Base-by-base conservation (phyloP, 1,140 invertebrate genomes). In the Dendrolimus punctatus region DNA sequence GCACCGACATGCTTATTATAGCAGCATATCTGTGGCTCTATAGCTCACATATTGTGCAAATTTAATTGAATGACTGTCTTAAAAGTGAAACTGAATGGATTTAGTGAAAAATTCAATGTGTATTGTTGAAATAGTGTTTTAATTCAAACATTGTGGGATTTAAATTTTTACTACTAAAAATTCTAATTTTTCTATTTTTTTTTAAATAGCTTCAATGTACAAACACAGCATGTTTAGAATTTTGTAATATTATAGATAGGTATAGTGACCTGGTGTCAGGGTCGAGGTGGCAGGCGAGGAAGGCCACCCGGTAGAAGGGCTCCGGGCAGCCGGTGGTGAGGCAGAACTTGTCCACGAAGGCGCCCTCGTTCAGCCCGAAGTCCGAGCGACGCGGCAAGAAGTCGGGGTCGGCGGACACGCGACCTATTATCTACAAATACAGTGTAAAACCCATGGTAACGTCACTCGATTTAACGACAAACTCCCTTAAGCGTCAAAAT, bases 361-460 rank as follows among this genome's bases (percentile, higher is more conserved):
- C 90, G 58, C 91, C 90, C 74, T 96, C 94, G 87, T 98, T 97
- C 1, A 98, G 87, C 5, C 96, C 96, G 76, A 98, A 98, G 80
- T 98, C 96, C 43, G 92, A 91, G 0, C 95, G 95, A 39, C 96
- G 89, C 1, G 96, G 96, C 55, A 98, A 84, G 70, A 93, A 96
- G 75, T 98, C 96, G 1, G 96, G 96, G 88, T 98, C 96, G 0
- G 96, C 96, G 54, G 95, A 93, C 2, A 98, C 95, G 45, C 96
- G 89, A 0, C 96, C 96, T 73, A 98, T 98, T 51, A 98, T 96
- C 92, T 96, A 68, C 0, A 66, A 23, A 38, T 51, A 49, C 42
- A 39, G 9, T 51, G 39, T 6, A 23, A n/a, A 10, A 39, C 6
- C n/a, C 5, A 44, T 45, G 4, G 4, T 36, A 45, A 50, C n/a